These are phyloP conservation scores for Crotalus horridus DNA, from an alignment of 2,113 vertebrate species.

Conservation along the genomic window DNA sequence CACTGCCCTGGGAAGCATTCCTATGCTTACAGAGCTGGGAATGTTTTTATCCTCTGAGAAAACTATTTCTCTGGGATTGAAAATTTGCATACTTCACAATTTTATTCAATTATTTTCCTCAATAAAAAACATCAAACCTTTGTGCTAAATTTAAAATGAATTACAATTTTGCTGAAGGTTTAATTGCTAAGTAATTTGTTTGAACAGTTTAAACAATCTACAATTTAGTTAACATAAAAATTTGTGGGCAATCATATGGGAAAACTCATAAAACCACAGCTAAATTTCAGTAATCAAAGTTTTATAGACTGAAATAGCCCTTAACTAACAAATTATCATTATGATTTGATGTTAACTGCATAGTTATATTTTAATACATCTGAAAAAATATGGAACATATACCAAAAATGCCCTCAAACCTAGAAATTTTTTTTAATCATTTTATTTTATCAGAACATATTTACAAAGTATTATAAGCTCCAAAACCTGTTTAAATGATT, in stretches of 20 bases:
- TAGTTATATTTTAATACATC: conserved; percentile 88
- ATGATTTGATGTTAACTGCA: conserved; percentile 94
- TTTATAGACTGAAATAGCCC: conserved; percentile 96
- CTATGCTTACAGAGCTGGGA: conserved; percentile 53
- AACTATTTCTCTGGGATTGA: conserved; percentile 58
- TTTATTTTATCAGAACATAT: conserved; percentile 65
- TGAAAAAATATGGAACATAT: conserved; percentile 67
- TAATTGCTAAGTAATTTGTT: conserved; percentile 87
- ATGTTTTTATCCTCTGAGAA: conserved; percentile 67
- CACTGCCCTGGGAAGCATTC: conserved; percentile 61
- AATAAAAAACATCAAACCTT: conserved; percentile 76
- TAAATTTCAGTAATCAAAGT: conserved; percentile 98
- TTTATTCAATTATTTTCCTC: conserved; percentile 72
- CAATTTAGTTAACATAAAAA: conserved; percentile 91
- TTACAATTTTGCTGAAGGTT: conserved; percentile 82
- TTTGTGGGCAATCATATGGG: conserved; percentile 90
- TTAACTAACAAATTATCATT: conserved; percentile 99
- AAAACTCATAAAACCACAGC: conserved; percentile 93
- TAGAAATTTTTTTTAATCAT: conserved; percentile 58
- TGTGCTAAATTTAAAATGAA: conserved; percentile 80
- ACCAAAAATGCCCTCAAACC: conserved; percentile 61
- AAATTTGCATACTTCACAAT: conserved; percentile 75
- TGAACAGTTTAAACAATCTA: conserved; percentile 86
- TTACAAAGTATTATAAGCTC: conserved; percentile 54
- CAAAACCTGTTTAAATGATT: conserved; percentile 55